A percentile compares a stretch with the other conserved stretches of the same genome.
Conservation (phyloP, 2,888 invertebrate species). For the Cantharis rustica region DNA sequence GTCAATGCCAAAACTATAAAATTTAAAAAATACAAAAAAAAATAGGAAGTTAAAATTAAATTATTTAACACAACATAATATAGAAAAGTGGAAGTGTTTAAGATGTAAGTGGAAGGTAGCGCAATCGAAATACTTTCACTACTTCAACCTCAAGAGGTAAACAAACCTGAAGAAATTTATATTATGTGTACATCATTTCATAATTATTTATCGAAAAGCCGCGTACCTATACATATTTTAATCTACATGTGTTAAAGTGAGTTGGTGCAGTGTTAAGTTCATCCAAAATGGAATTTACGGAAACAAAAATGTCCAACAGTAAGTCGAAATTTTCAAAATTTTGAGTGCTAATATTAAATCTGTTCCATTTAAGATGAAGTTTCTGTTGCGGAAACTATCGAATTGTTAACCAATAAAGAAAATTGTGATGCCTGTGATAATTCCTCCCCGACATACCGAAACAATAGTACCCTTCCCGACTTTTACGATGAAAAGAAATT, state of each 20-base stretch:
- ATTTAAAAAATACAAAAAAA: not conserved
- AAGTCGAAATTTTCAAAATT: not conserved
- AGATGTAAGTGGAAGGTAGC: not conserved
- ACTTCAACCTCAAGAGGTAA: not conserved
- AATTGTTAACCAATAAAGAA: constrained; percentile 56
- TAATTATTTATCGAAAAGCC: not conserved
- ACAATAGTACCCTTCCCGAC: constrained; percentile 62
- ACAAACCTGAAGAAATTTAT: not conserved
- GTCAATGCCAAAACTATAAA: not conserved
- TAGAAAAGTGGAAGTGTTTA: not conserved
- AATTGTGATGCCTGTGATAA: constrained; percentile 59
- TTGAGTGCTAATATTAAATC: too few relatives aligned
- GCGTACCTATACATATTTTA: not conserved
- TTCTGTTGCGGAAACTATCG: constrained; percentile 13
- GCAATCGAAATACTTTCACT: not conserved
- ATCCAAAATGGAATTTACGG: not conserved
- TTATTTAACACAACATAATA: not conserved
- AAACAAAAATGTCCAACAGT: not conserved
- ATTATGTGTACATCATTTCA: not conserved
- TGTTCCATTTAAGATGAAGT: not conserved
- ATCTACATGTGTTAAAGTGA: not conserved
- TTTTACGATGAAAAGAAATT: constrained; percentile 72
- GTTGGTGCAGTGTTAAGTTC: not conserved
- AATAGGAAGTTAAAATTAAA: not conserved
- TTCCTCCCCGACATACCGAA: constrained; percentile 53